phyloP scores from a whole-genome alignment of 2,888 invertebrate genomes.

The Xestia ashworthii region DNA sequence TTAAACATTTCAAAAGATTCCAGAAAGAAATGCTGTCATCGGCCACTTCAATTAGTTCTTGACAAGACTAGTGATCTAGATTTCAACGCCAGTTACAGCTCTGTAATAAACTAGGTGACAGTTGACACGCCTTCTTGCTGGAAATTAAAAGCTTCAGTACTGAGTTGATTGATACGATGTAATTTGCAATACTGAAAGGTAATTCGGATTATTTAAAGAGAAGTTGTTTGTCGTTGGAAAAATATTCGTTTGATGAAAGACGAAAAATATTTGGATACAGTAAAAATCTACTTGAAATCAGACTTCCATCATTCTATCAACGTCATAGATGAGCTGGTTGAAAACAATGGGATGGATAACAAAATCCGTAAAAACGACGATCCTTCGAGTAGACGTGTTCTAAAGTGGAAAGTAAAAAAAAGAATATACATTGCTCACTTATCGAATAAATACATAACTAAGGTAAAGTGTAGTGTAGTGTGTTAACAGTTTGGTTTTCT shows the following conservation, averaged over 20 bases:
- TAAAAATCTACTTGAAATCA: not conserved
- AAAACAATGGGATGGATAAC: not conserved
- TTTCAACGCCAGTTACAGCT: conserved; percentile 31
- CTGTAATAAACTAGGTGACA: conserved; percentile 43
- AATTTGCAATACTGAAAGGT: conserved; percentile 33
- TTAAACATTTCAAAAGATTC: not conserved
- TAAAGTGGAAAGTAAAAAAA: too few species aligned
- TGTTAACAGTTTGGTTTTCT: too few species aligned
- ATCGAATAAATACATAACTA: too few species aligned
- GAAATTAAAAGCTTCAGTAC: conserved; percentile 38
- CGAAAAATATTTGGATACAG: not conserved
- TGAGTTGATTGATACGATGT: conserved; percentile 25
- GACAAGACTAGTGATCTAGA: conserved; percentile 32
- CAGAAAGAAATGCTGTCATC: conserved; percentile 4
- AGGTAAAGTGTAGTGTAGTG: too few species aligned
- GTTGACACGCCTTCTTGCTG: not conserved
- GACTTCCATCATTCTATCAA: not conserved
- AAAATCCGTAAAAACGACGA: too few species aligned
- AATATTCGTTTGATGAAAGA: not conserved
- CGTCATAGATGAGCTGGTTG: not conserved
- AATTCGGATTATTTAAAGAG: conserved; percentile 48
- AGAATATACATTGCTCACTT: too few species aligned
- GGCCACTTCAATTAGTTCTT: conserved; percentile 29
- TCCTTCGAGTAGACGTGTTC: too few species aligned
- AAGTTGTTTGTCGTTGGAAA: conserved; percentile 6